Base-by-base conservation (phyloP, 2,113 vertebrate genomes). In the Acrocephalus kingi region DNA sequence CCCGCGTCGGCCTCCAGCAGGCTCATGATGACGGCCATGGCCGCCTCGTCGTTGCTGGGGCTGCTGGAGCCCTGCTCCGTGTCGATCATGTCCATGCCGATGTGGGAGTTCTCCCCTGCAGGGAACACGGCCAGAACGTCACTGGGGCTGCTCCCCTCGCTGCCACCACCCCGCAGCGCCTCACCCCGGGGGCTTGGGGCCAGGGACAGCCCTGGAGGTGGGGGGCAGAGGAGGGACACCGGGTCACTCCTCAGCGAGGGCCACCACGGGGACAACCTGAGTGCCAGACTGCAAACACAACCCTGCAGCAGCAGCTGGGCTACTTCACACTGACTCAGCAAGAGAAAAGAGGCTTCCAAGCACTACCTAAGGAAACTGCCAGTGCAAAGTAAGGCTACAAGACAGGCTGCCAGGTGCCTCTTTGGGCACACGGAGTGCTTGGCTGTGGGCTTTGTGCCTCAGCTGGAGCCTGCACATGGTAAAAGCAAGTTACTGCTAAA, bases 1-100 rank as follows among this genome's bases (percentile, higher is more conserved):
- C 99, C 99, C 12, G 99, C 99, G 48, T 99, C 99, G 6, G 99
- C 99, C 98, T 99, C 99, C 97, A 99, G 97, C 91, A 99, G 98
- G 93, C 99, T 99, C 99, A 99, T 99, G 87, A 99, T 99, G 71
- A 99, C 99, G 1, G 99, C 99, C 99, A 99, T 99, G 17, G 99
- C 99, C 4, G 99, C 99, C 96, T 99, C 99, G 2, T 99, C 99
- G 0, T 99, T 99, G 96, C 99, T 99, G 51, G 99, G 99, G 94
- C 99, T 99, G 97, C 99, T 99, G 33, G 99, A 99, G 73, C 99
- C 99, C 27, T 99, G 99, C 25, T 99, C 99, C 0, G 98, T 97
- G 85, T 99, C 99, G 90, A 99, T 99, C 98, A 99, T 99, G 89
- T 99, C 99, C 16, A 99, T 99, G 91, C 99, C 99, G 62, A 99